Conservation (phyloP, 1,140 invertebrate species). For the Nasonia vitripennis region DNA sequence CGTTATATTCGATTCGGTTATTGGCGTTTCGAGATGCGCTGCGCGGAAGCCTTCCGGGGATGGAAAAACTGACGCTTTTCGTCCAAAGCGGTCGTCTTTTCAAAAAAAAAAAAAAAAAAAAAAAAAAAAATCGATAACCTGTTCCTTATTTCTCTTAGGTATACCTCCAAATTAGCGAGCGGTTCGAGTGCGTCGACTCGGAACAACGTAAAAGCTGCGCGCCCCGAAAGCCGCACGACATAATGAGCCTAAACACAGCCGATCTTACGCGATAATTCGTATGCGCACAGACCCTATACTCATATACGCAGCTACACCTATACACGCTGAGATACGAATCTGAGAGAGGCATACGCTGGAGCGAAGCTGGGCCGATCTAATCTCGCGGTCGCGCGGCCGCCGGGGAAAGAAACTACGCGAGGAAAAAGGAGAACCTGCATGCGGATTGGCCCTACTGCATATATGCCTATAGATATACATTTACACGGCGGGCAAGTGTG, state of each 20-base stretch:
- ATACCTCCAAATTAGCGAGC: no score
- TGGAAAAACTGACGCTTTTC: not conserved
- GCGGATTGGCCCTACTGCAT: slow-evolving; percentile 21
- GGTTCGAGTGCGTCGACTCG: no score
- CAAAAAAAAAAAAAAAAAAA: not conserved
- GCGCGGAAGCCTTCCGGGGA: not conserved
- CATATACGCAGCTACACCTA: not conserved
- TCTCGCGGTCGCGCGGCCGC: not conserved
- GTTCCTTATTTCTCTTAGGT: not conserved
- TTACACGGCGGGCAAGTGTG: not conserved
- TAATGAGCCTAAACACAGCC: not conserved
- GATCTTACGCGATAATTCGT: not conserved
- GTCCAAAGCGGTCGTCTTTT: not conserved
- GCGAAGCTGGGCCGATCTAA: not conserved
- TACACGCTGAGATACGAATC: not conserved
- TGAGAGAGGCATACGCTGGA: not conserved
- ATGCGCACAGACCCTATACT: not conserved
- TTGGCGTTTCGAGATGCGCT: not conserved
- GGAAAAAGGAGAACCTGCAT: slow-evolving; percentile 21
- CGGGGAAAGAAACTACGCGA: slow-evolving; percentile 4
- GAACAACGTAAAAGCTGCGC: not conserved
- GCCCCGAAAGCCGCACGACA: not conserved
- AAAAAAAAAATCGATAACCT: not conserved
- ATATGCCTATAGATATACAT: not conserved
- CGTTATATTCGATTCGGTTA: not conserved